phyloP scores from a whole-genome alignment of 2,797 vertebrate species.

The Mus spretus region DNA sequence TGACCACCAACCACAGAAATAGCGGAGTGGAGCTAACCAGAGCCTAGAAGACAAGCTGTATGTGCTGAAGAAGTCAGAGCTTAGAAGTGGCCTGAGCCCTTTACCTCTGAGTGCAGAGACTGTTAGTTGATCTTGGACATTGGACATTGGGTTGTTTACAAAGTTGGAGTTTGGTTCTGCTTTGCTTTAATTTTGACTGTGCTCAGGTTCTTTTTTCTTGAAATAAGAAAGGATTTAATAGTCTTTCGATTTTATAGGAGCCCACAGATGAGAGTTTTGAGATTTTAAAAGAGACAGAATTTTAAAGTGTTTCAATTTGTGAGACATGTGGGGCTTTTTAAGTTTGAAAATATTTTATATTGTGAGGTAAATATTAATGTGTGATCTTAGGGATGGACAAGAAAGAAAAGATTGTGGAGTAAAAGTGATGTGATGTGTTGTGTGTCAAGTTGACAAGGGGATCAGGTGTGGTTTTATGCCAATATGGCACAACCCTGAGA shows the following conservation, averaged over 20 bases:
- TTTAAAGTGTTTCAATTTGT: background rate
- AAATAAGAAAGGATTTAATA: background rate
- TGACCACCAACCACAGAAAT: background rate
- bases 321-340: background rate
- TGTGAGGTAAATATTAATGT: background rate
- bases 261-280: background rate
- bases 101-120: background rate
- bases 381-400: background rate
- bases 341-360: background rate
- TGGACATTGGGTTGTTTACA: background rate
- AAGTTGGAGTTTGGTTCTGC: background rate
- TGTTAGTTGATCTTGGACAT: background rate
- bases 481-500: background rate
- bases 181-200: background rate
- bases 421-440: background rate
- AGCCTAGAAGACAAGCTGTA: background rate
- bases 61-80: background rate
- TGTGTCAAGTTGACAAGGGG: background rate
- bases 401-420: background rate
- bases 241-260: background rate
- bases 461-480: background rate
- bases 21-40: background rate
- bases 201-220: background rate
- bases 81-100: background rate
- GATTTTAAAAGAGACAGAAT: background rate